These are phyloP conservation scores for Yponomeuta cagnagella DNA, from an alignment of 2,888 invertebrate species.

Conservation along the genomic window DNA sequence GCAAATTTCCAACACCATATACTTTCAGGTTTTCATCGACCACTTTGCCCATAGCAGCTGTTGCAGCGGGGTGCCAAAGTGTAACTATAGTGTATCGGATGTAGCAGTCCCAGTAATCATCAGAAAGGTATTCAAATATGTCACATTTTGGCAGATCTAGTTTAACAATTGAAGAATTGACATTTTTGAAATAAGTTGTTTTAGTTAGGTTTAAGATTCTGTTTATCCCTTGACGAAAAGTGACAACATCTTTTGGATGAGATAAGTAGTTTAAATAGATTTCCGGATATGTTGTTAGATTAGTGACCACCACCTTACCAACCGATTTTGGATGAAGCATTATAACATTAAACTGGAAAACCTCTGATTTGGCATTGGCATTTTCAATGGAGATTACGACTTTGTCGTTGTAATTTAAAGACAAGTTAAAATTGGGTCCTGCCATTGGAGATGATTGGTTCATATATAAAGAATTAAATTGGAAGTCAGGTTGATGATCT, in stretches of 20 bases:
- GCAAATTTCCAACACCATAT: constrained; percentile 12
- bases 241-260: neutral
- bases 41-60: constrained; percentile 17
- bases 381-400: neutral
- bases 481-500: neutral
- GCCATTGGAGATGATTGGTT: neutral
- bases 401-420: neutral
- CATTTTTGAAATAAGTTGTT: constrained; percentile 10
- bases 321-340: constrained; percentile 11
- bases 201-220: constrained; percentile 8
- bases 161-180: constrained; percentile 3
- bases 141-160: constrained; percentile 15
- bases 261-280: neutral
- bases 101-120: constrained; percentile 19
- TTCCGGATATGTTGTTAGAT: neutral
- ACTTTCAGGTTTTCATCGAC: constrained; percentile 16
- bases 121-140: constrained; percentile 5
- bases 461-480: neutral
- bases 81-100: constrained; percentile 6
- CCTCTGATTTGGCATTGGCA: neutral
- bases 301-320: neutral
- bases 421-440: neutral
- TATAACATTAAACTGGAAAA: neutral
- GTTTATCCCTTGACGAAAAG: too few species aligned
- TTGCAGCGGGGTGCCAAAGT: constrained; percentile 3